Conservation (phyloP, 2,113 vertebrate genomes). For the Colossoma macropomum region DNA sequence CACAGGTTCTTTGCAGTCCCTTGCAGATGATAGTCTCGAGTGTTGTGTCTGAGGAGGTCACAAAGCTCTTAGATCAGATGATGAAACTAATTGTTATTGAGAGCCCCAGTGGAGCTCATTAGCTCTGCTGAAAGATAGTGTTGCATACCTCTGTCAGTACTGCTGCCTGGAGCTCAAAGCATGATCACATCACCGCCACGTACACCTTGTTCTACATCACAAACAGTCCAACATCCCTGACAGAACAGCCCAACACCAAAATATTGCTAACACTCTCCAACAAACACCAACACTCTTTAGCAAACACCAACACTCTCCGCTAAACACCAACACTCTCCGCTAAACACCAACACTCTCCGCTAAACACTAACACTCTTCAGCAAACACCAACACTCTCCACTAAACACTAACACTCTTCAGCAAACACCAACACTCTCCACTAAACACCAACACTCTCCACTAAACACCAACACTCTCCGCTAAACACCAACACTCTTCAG, state of each 20-base stretch:
- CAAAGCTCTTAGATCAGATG: constrained; percentile 45
- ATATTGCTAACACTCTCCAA: background rate
- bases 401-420: background rate
- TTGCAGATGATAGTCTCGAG: too few species aligned
- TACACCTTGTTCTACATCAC: background rate
- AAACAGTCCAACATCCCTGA: background rate
- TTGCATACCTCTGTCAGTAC: constrained; percentile 30
- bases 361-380: background rate
- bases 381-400: background rate
- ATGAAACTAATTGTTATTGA: constrained; percentile 57
- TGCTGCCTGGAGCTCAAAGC: constrained; percentile 15
- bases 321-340: too few species aligned
- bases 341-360: too few species aligned
- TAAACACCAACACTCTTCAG: background rate
- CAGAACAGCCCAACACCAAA: too few species aligned
- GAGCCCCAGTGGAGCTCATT: constrained; percentile 47
- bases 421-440: too few species aligned
- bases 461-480: too few species aligned
- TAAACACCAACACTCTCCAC: background rate
- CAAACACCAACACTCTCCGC: too few species aligned
- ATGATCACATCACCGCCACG: constrained; percentile 7
- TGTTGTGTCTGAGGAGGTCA: background rate
- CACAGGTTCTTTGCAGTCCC: too few species aligned
- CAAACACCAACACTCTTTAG: too few species aligned
- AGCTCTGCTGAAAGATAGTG: constrained; percentile 41